These are phyloP conservation scores for Hermaeophaga mercurialis DNA, from an alignment of 2,888 invertebrate species.

Conservation along the genomic window DNA sequence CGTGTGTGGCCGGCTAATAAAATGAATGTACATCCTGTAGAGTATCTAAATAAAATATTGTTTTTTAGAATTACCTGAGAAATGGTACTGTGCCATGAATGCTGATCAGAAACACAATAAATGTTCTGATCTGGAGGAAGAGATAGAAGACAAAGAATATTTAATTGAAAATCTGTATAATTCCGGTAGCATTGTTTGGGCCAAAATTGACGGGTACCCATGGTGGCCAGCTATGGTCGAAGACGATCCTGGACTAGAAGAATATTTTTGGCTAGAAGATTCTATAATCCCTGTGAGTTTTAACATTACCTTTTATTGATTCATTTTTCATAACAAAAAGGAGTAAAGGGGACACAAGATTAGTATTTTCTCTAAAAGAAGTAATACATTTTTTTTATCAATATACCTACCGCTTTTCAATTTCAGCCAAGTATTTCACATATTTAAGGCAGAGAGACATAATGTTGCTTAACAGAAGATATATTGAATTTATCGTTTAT, in stretches of 20 bases:
- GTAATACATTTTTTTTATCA: too few relatives aligned
- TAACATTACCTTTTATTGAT: too few relatives aligned
- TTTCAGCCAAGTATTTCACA: too few relatives aligned
- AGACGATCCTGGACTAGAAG: slow-evolving; percentile 67
- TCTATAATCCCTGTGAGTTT: slow-evolving; percentile 62
- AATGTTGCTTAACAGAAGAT: too few relatives aligned
- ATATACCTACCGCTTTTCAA: too few relatives aligned
- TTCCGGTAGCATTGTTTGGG: slow-evolving; percentile 72
- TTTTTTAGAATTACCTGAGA: slow-evolving; percentile 59
- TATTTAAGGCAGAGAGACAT: too few relatives aligned
- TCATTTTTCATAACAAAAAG: too few relatives aligned
- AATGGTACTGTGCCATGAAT: slow-evolving; percentile 70
- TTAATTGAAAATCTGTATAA: slow-evolving; percentile 65
- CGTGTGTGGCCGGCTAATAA: too few relatives aligned
- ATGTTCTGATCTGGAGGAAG: slow-evolving; percentile 61
- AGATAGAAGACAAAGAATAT: slow-evolving; percentile 58
- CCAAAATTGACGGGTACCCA: slow-evolving; percentile 64
- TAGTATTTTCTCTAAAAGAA: too few relatives aligned
- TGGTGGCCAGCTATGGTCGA: slow-evolving; percentile 79
- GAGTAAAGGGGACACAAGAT: too few relatives aligned
- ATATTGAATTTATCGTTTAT: too few relatives aligned
- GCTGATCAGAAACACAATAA: slow-evolving; percentile 60
- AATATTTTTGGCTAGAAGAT: slow-evolving; percentile 64
- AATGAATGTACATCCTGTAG: not conserved
- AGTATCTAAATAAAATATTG: not conserved